Conservation (phyloP, 2,888 invertebrate species). For the Hydroisotoma schaefferi region DNA sequence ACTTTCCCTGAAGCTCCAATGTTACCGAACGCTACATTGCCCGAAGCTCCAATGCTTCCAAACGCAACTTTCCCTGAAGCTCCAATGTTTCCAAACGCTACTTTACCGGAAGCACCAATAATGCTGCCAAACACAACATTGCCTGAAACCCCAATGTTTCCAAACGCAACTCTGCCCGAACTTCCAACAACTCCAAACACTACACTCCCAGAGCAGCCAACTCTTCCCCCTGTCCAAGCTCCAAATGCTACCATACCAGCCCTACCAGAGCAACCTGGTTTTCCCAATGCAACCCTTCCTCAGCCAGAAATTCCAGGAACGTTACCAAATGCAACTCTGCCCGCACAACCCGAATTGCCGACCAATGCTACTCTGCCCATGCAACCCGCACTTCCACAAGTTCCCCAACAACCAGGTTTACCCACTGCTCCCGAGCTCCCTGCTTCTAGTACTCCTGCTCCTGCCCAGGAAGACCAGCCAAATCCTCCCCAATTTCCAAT, state of each 20-base stretch:
- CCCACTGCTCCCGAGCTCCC: background rate
- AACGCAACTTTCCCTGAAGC: background rate
- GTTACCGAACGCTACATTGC: slow-evolving; percentile 2
- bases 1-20: slow-evolving; percentile 11
- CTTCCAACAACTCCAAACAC: slow-evolving; percentile 10
- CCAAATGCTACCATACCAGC: slow-evolving; percentile 18
- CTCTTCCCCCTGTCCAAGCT: too few relatives aligned
- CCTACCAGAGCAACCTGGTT: slow-evolving; percentile 10
- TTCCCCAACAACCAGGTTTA: slow-evolving; percentile 6
- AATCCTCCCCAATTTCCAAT: slow-evolving; percentile 19
- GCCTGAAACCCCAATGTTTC: slow-evolving; percentile 11
- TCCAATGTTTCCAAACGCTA: background rate
- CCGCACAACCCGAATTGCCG: background rate
- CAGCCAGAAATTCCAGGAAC: slow-evolving; percentile 2
- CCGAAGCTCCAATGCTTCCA: slow-evolving; percentile 10
- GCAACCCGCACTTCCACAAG: slow-evolving; percentile 18
- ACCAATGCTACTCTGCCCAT: slow-evolving; percentile 10
- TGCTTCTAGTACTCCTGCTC: background rate
- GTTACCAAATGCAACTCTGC: slow-evolving; percentile 3
- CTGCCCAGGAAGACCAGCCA: slow-evolving; percentile 16
- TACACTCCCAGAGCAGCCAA: background rate
- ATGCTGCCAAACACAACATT: slow-evolving; percentile 4
- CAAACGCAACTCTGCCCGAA: slow-evolving; percentile 1
- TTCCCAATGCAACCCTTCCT: slow-evolving; percentile 6
- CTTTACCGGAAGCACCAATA: slow-evolving; percentile 26